phyloP scores from a whole-genome alignment of 2,797 vertebrate species.

The Centropyge bicolor region DNA sequence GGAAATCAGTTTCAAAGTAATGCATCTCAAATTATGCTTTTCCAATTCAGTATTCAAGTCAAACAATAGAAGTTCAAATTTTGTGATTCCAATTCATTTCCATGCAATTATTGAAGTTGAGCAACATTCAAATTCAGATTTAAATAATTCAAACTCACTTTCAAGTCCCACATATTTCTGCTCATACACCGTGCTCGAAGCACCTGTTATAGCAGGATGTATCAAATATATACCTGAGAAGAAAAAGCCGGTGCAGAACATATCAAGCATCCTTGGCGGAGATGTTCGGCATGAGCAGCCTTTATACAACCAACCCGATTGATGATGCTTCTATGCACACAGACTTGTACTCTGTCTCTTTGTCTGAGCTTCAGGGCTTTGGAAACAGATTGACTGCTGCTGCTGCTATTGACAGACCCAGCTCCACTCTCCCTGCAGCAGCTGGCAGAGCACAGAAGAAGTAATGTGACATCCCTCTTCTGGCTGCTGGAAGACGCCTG shows the following conservation, averaged over 20 bases:
- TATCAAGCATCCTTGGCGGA: conserved; percentile 28
- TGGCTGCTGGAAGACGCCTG: conserved; percentile 62
- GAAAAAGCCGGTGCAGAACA: not conserved
- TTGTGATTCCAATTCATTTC: too few relatives aligned
- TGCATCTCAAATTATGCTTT: too few relatives aligned
- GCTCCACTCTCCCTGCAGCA: conserved; percentile 59
- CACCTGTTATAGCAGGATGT: not conserved
- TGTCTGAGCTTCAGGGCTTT: conserved; percentile 58
- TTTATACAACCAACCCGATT: conserved; percentile 45
- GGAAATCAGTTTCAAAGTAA: too few relatives aligned
- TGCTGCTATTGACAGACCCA: conserved; percentile 62
- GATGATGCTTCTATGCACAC: conserved; percentile 33
- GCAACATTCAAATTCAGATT: too few relatives aligned
- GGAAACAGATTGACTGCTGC: conserved; percentile 71
- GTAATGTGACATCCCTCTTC: conserved; percentile 63
- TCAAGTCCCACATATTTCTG: too few relatives aligned
- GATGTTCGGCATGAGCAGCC: conserved; percentile 20
- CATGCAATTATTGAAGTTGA: too few relatives aligned
- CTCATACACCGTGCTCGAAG: not conserved
- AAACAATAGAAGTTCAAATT: too few relatives aligned
- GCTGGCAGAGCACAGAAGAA: conserved; percentile 53
- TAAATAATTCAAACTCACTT: too few relatives aligned
- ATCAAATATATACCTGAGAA: not conserved
- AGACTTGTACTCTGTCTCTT: conserved; percentile 52
- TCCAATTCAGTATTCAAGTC: too few relatives aligned